A percentile compares a stretch with the other conserved stretches of the same genome.
Conservation (phyloP, 1,140 invertebrate species). For the Periplaneta americana region DNA sequence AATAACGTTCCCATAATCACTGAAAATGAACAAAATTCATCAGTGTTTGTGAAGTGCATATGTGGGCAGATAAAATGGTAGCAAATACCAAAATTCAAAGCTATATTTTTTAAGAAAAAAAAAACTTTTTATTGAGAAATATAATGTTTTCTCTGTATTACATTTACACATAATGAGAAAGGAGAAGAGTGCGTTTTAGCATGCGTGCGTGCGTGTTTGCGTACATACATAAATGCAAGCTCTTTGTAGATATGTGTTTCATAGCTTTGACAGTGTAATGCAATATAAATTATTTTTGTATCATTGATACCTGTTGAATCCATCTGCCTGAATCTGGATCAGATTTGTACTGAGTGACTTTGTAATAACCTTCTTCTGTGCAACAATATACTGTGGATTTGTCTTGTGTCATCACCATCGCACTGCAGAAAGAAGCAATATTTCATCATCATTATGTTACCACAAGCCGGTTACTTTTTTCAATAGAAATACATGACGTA, state of each 20-base stretch:
- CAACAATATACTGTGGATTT: slow-evolving; percentile 55
- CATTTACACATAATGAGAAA: too few species aligned
- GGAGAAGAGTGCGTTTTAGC: not conserved
- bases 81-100: too few species aligned
- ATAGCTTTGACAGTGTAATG: not conserved
- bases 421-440: slow-evolving; percentile 39
- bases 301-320: slow-evolving; percentile 41
- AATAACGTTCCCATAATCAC: too few species aligned
- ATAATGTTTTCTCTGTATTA: too few species aligned
- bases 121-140: not conserved
- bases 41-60: too few species aligned
- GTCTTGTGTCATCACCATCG: slow-evolving; percentile 54
- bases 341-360: slow-evolving; percentile 47
- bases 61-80: too few species aligned
- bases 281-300: not conserved
- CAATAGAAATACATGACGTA: too few species aligned
- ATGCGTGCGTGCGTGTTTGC: not conserved
- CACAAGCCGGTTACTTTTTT: too few species aligned
- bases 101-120: not conserved
- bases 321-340: slow-evolving; percentile 49
- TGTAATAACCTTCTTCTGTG: slow-evolving; percentile 46
- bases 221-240: not conserved
- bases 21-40: too few species aligned
- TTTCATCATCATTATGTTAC: too few species aligned
- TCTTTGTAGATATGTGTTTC: not conserved